These are phyloP conservation scores for Mimas tiliae DNA, from an alignment of 2,888 invertebrate genomes.

Conservation along the genomic window DNA sequence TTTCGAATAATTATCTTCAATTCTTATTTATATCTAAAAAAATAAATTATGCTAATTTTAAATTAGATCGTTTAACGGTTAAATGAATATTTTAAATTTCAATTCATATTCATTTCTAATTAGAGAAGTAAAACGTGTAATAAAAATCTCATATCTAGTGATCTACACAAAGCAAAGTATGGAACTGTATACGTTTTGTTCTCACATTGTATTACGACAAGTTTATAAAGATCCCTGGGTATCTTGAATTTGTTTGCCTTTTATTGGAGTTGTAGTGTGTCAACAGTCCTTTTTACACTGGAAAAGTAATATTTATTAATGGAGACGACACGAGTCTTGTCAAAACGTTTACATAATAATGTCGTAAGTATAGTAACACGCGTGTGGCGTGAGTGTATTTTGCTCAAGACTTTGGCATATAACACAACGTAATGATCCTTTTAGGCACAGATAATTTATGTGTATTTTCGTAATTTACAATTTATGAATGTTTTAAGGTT, in stretches of 20 bases:
- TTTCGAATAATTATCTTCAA: too few species aligned
- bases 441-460: neutral
- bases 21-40: neutral
- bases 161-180: slow-evolving; percentile 2
- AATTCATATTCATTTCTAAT: neutral
- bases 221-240: slow-evolving; percentile 28
- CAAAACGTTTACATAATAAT: slow-evolving; percentile 68
- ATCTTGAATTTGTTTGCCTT: neutral
- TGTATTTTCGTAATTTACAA: neutral
- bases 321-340: slow-evolving; percentile 65
- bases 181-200: slow-evolving; percentile 29
- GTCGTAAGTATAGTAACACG: slow-evolving; percentile 50
- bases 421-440: slow-evolving; percentile 24
- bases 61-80: neutral
- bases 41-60: neutral
- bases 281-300: slow-evolving; percentile 42
- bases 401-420: slow-evolving; percentile 39
- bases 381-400: slow-evolving; percentile 33
- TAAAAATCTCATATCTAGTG: neutral
- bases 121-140: neutral
- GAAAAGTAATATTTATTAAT: slow-evolving; percentile 55
- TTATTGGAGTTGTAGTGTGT: slow-evolving; percentile 16
- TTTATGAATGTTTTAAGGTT: neutral
- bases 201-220: slow-evolving; percentile 47
- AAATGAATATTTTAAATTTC: neutral